A percentile compares a stretch with the other conserved stretches of the same genome.
Evolutionary conservation across 1,140 invertebrate species (phyloP).

Genomic region (Brevipalpus yothersi): DNA sequence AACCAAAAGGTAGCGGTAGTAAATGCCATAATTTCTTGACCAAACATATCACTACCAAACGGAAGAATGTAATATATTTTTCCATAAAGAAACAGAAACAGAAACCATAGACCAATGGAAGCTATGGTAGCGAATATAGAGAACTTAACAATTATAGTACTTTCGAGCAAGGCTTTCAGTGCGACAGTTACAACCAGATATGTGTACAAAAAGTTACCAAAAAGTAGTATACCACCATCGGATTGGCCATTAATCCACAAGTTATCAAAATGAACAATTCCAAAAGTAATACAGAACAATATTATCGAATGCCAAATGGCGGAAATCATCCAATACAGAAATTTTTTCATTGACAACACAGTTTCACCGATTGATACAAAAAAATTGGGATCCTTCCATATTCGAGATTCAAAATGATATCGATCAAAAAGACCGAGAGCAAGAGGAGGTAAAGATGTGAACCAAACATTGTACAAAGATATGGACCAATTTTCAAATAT

Average conservation of each 20-base stretch:
- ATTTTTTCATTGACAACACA: slow-evolving; percentile 31
- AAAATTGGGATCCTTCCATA: slow-evolving; percentile 65
- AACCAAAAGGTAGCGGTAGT: slow-evolving; percentile 78
- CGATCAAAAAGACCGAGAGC: slow-evolving; percentile 87
- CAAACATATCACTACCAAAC: slow-evolving; percentile 73
- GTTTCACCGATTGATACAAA: slow-evolving; percentile 34
- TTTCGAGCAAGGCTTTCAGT: slow-evolving; percentile 85
- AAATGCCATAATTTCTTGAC: slow-evolving; percentile 67
- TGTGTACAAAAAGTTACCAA: slow-evolving; percentile 92
- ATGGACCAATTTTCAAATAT: slow-evolving; percentile 96
- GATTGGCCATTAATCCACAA: slow-evolving; percentile 55
- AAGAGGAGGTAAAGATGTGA: slow-evolving; percentile 81
- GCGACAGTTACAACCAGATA: slow-evolving; percentile 94
- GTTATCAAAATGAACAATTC: slow-evolving; percentile 42
- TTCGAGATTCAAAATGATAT: slow-evolving; percentile 72
- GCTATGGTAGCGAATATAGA: slow-evolving; percentile 90
- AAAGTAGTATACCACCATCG: slow-evolving; percentile 71
- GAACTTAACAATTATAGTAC: slow-evolving; percentile 90
- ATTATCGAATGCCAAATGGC: slow-evolving; percentile 76
- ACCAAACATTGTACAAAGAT: slow-evolving; percentile 84
- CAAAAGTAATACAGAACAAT: slow-evolving; percentile 76
- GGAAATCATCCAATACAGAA: slow-evolving; percentile 91
- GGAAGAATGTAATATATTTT: slow-evolving; percentile 63
- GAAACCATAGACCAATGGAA: slow-evolving; percentile 76
- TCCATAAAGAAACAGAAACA: slow-evolving; percentile 74